These are phyloP conservation scores for Venusia cambrica DNA, from an alignment of 2,888 invertebrate genomes.

Conservation along the genomic window DNA sequence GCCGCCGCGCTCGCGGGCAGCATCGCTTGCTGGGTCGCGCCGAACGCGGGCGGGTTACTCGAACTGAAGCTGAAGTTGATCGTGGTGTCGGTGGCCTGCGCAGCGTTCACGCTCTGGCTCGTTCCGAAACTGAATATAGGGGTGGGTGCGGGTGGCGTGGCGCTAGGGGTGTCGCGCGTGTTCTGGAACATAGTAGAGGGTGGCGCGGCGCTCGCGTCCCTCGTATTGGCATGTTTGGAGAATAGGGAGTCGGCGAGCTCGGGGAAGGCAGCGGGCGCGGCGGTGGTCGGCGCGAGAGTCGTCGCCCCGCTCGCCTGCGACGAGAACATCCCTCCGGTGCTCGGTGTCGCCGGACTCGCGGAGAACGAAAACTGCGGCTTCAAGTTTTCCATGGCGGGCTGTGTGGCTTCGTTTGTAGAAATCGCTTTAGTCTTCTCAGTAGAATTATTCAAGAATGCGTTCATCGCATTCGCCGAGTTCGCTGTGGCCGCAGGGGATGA, in stretches of 20 bases:
- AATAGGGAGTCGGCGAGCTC: slow-evolving; percentile 36
- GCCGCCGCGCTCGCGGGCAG: too few relatives aligned
- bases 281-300: slow-evolving; percentile 1
- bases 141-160: slow-evolving; percentile 21
- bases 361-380: slow-evolving; percentile 8
- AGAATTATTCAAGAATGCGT: slow-evolving; percentile 8
- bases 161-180: slow-evolving; percentile 45
- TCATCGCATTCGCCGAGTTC: slow-evolving; percentile 11
- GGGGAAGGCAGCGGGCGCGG: slow-evolving; percentile 23
- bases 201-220: slow-evolving; percentile 20
- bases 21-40: slow-evolving; percentile 22
- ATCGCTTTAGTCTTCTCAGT: slow-evolving; percentile 1
- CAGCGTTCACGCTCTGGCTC: slow-evolving; percentile 22
- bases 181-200: slow-evolving; percentile 29
- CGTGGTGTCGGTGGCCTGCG: slow-evolving; percentile 42
- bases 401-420: too few relatives aligned
- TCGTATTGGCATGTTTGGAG: slow-evolving; percentile 34
- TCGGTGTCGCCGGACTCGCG: slow-evolving; percentile 1
- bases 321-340: slow-evolving; percentile 2
- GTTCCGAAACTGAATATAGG: slow-evolving; percentile 55
- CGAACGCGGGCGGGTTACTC: slow-evolving; percentile 37
- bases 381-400: too few relatives aligned
- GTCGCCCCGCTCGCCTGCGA: slow-evolving; percentile 1
- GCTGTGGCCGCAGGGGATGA: slow-evolving; percentile 13
- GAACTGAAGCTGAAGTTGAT: slow-evolving; percentile 52